These are phyloP conservation scores for Deroptyus accipitrinus DNA, from an alignment of 2,113 vertebrate genomes.

Conservation along the genomic window DNA sequence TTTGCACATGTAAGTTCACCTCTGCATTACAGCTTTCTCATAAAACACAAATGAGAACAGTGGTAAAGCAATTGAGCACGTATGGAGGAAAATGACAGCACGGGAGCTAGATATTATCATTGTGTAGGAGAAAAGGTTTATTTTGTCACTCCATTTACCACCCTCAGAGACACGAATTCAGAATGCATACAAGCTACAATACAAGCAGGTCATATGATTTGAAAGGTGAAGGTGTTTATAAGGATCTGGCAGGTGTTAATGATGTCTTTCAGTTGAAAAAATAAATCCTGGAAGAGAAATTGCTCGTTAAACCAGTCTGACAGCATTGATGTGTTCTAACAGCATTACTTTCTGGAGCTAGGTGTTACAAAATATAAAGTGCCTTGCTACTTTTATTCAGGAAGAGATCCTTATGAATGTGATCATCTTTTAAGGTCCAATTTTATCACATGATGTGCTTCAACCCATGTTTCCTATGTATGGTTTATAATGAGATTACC, in stretches of 20 bases:
- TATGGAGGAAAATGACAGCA: background rate
- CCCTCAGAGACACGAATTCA: background rate
- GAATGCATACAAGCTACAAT: background rate
- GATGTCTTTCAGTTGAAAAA: slow-evolving; percentile 18
- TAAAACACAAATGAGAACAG: background rate
- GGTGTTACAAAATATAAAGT: background rate
- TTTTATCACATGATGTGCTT: background rate
- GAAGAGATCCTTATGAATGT: background rate
- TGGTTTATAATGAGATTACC: slow-evolving; percentile 36
- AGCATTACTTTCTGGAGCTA: background rate
- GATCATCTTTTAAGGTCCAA: background rate
- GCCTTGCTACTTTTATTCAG: background rate
- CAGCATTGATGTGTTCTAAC: slow-evolving; percentile 3
- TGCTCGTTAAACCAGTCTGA: background rate
- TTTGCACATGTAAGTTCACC: background rate
- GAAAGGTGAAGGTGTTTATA: background rate
- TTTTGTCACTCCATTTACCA: slow-evolving; percentile 9
- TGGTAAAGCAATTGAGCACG: background rate
- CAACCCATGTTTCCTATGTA: background rate
- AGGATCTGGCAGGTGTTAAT: slow-evolving; percentile 21
- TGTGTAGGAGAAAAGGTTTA: background rate
- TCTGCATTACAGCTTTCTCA: background rate
- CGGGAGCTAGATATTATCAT: background rate
- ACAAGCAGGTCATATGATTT: background rate
- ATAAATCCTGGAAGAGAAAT: background rate